Percentiles rank a stretch among this genome's conserved stretches.
Evolutionary conservation across 2,113 vertebrate species (phyloP).

Genomic region (Misgurnus anguillicaudatus): DNA sequence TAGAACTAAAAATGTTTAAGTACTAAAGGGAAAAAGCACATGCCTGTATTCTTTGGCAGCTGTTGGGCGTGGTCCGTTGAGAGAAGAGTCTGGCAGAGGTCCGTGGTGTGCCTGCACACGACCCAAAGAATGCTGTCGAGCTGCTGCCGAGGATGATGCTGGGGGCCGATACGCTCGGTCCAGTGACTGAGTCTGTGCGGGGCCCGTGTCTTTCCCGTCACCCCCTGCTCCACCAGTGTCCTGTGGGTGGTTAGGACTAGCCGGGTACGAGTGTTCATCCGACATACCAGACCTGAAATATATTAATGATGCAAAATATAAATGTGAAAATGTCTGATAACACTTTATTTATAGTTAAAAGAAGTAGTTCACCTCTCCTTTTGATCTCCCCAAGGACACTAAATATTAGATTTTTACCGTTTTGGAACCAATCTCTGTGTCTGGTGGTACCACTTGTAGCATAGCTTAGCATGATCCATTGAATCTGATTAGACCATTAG

Average conservation of each 20-base stretch:
- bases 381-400: no score
- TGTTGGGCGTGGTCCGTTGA: constrained; percentile 74
- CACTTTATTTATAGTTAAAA: no score
- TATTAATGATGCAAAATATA: background rate
- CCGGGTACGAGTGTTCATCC: constrained; percentile 78
- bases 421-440: no score
- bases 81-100: constrained; percentile 68
- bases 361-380: no score
- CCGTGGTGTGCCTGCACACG: constrained; percentile 77
- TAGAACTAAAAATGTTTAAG: background rate
- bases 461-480: no score
- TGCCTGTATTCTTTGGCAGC: constrained; percentile 79
- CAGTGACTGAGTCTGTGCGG: constrained; percentile 74
- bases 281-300: constrained; percentile 75
- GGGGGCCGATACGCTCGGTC: constrained; percentile 77
- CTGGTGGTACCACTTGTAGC: no score
- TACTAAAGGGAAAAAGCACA: constrained; percentile 34
- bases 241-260: constrained; percentile 76
- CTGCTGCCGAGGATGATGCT: constrained; percentile 45
- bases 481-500: no score
- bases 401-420: no score
- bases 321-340: background rate
- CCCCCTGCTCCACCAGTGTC: constrained; percentile 62
- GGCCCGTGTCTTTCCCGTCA: constrained; percentile 76
- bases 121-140: constrained; percentile 82